These are phyloP conservation scores for Eupeodes corollae DNA, from an alignment of 1,140 invertebrate species.

Conservation along the genomic window DNA sequence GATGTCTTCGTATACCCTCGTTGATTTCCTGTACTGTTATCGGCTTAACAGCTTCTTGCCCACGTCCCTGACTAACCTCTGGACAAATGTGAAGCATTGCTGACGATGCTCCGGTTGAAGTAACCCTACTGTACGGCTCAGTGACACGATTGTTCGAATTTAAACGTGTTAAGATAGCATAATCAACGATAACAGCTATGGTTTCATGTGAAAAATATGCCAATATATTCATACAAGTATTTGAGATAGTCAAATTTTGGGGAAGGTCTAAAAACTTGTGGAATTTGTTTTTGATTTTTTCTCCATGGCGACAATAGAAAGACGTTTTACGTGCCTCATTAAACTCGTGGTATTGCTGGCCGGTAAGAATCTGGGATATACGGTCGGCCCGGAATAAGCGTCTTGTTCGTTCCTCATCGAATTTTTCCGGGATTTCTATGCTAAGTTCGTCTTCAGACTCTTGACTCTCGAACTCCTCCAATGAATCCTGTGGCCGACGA, in stretches of 20 bases:
- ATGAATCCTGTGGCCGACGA: constrained; percentile 22
- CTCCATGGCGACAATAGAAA: constrained; percentile 32
- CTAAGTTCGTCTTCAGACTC: constrained; percentile 32
- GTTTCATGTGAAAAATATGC: constrained; percentile 35
- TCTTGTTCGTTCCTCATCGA: constrained; percentile 33
- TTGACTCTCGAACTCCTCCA: constrained; percentile 27
- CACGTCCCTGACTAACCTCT: constrained; percentile 34
- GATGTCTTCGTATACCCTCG: constrained; percentile 31
- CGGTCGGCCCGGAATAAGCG: constrained; percentile 33
- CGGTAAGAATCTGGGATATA: constrained; percentile 32
- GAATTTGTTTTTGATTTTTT: constrained; percentile 35
- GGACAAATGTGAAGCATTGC: constrained; percentile 35
- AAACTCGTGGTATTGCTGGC: constrained; percentile 31
- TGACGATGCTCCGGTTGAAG: constrained; percentile 28
- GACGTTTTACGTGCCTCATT: constrained; percentile 34
- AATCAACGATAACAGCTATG: constrained; percentile 34
- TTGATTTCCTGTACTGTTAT: constrained; percentile 35
- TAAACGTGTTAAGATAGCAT: constrained; percentile 29
- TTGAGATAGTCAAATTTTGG: constrained; percentile 27
- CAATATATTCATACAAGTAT: constrained; percentile 31
- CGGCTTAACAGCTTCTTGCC: constrained; percentile 32
- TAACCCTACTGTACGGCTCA: constrained; percentile 32
- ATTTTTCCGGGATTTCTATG: constrained; percentile 27
- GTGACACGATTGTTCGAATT: constrained; percentile 30
- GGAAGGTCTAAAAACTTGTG: constrained; percentile 27